Percentiles rank a stretch among this genome's conserved stretches.
Evolutionary conservation across 2,797 vertebrate genomes (phyloP).

Genomic region (Coregonus suidteri): DNA sequence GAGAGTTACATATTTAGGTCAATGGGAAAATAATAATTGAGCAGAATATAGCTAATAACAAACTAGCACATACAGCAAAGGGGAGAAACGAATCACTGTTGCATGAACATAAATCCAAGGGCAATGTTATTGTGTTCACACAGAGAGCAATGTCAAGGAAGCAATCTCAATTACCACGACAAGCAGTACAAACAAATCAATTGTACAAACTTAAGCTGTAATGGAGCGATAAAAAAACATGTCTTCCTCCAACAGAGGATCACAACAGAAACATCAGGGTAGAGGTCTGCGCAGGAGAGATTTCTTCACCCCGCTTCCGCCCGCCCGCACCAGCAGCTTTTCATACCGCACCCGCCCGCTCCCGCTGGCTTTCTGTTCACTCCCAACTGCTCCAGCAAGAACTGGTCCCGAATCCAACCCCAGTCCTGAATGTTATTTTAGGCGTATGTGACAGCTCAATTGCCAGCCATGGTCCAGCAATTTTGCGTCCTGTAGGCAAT

Average conservation of each 20-base stretch:
- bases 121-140: constrained; percentile 4
- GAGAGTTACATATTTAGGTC: constrained; percentile 12
- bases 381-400: too few species aligned
- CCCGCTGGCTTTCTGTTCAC: too few species aligned
- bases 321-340: too few species aligned
- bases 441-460: too few species aligned
- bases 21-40: constrained; percentile 26
- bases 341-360: too few species aligned
- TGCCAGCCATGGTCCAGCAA: too few species aligned
- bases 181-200: constrained; percentile 12
- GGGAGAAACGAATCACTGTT: not conserved
- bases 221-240: not conserved
- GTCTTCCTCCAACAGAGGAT: not conserved
- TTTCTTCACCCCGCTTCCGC: too few species aligned
- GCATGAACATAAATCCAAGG: constrained; percentile 1
- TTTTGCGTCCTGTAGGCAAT: too few species aligned
- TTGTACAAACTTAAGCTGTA: not conserved
- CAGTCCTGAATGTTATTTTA: too few species aligned
- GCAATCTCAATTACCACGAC: constrained; percentile 10
- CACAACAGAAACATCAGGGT: too few species aligned
- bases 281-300: too few species aligned
- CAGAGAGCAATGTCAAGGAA: constrained; percentile 6
- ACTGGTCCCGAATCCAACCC: too few species aligned
- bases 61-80: constrained; percentile 1
- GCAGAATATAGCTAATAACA: constrained; percentile 24